Percentiles rank a stretch among this genome's conserved stretches.
Evolutionary conservation across 2,113 vertebrate species (phyloP).

Genomic region (Aplodontia rufa): DNA sequence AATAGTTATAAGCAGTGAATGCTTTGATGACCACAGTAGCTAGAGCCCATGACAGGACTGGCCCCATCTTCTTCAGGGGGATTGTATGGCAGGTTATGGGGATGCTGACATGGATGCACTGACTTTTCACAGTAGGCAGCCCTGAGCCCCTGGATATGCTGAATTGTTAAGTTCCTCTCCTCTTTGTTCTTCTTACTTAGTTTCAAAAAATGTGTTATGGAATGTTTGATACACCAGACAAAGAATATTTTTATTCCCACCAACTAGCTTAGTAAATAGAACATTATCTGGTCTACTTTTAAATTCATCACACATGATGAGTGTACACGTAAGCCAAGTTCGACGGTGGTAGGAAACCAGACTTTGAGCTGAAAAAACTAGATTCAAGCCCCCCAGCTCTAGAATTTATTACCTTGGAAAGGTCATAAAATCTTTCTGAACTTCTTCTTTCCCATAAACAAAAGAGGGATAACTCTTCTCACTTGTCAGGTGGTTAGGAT

Average conservation of each 20-base stretch:
- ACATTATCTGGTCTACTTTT: conserved; percentile 26
- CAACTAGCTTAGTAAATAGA: conserved; percentile 54
- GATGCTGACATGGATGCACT: accelerated
- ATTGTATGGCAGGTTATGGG: not conserved
- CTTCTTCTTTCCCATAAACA: not conserved
- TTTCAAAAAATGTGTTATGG: not conserved
- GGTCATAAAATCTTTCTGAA: not conserved
- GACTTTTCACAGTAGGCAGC: not conserved
- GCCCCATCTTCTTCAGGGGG: not conserved
- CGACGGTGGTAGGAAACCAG: not conserved
- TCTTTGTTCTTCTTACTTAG: not conserved
- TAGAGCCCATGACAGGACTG: not conserved
- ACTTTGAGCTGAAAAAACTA: not conserved
- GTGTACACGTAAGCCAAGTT: conserved; percentile 21
- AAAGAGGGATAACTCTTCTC: not conserved
- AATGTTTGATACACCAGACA: conserved; percentile 39
- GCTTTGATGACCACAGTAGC: not conserved
- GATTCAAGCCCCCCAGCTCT: not conserved
- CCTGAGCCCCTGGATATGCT: not conserved
- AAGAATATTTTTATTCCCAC: not conserved
- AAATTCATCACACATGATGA: not conserved
- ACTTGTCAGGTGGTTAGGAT: not conserved
- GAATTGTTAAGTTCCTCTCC: not conserved
- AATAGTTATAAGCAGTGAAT: not conserved
- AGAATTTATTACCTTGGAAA: not conserved